These are phyloP conservation scores for Sciurus niger DNA, from an alignment of 2,113 vertebrate genomes.

Conservation along the genomic window DNA sequence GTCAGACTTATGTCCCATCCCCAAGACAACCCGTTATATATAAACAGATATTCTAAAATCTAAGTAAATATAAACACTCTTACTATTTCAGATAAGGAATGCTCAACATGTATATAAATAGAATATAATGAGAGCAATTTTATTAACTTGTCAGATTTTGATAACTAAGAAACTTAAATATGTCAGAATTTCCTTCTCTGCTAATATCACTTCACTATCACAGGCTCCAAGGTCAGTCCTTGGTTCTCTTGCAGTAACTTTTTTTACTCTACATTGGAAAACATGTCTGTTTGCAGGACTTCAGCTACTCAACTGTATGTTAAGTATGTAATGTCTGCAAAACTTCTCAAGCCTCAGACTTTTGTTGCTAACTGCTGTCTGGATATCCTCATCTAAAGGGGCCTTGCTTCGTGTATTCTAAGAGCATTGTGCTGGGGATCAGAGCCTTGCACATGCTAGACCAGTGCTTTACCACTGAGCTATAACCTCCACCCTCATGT, in stretches of 20 bases:
- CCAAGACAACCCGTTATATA: not conserved
- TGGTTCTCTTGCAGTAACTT: not conserved
- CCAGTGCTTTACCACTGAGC: not conserved
- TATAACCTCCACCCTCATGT: not conserved
- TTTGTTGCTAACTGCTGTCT: not conserved
- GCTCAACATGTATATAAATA: not conserved
- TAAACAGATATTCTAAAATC: not conserved
- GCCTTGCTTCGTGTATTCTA: not conserved
- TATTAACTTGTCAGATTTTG: not conserved
- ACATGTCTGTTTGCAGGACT: not conserved
- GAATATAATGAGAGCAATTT: not conserved
- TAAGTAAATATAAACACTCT: not conserved
- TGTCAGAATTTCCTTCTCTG: conserved; percentile 1
- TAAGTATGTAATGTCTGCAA: conserved; percentile 7
- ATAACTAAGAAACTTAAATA: conserved; percentile 4
- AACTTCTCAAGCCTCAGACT: not conserved
- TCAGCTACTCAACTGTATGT: not conserved
- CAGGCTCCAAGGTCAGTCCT: not conserved
- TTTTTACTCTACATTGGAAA: not conserved
- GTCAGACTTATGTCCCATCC: not conserved
- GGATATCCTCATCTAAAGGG: not conserved
- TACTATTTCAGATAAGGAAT: not conserved
- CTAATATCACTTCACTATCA: not conserved
- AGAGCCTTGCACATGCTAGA: not conserved
- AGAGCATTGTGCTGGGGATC: not conserved